Base-by-base conservation (phyloP, 2,797 vertebrate species). In the Parauchenoglanis ngamensis region DNA sequence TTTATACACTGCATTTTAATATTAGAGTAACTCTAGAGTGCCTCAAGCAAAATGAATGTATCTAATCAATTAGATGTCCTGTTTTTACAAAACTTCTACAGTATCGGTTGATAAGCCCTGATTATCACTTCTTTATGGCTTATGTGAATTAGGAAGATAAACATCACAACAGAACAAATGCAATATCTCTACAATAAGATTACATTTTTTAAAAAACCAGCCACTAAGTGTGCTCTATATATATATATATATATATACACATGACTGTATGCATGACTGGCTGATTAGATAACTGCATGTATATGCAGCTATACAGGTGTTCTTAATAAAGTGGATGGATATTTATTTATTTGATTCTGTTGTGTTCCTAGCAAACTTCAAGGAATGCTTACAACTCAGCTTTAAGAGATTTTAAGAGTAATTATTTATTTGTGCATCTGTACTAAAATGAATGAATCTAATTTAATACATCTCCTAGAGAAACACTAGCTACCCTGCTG, bases 401-500 rank as follows among this genome's bases (percentile, higher is more conserved):
- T 68, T 40, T 68, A 31, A 31, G 31, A 31, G 31, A 31, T 31
- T 68, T 12, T 68, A 19, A 1, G 65, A 5, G 28, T 68, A 1
- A 72, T 72, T 72, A n/a, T 28, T 52, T 56, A 52, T 57, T 56
- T 78, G 54, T 28, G 11, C n/a, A 57, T 12, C 8, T 54, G 46
- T 52, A 77, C n/a, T 77, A 31, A 46, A 81, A 65, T 46, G 4
- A 70, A 70, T 70, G 40, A 72, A 72, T 57, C 2, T 65, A 11
- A 5, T 28, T 76, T 4, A 59, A 49, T 40, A 63, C 87, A 65
- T 86, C 61, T 86, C 86, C 54, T 92, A 95, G 95, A 87, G 95
- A 96, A 86, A 93, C 93, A 21, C 85, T 95, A 89, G 92, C 94
- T 80, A 97, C 97, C 0, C 97, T 98, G 93, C 95, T 98, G 92